Base-by-base conservation (phyloP, 1,140 invertebrate genomes). In the Pomacea maculata region DNA sequence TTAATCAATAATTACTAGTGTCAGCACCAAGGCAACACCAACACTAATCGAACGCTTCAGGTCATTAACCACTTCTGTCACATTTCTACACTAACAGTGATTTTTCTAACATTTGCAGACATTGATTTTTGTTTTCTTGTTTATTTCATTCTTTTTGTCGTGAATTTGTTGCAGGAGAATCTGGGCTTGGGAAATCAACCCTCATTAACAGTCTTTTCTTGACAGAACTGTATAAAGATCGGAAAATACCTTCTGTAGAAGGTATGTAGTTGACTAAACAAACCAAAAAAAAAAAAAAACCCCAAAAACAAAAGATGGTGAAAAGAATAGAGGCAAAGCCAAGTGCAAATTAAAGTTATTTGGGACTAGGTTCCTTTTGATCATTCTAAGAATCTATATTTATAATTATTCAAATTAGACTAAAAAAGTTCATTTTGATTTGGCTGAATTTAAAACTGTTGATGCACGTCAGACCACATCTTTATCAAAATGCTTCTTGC, bases 161-260 rank as follows among this genome's bases (percentile, higher is more conserved):
- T 57, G 34, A 63, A 65, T 78, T 70, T 64, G 17, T 25, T 78
- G 77, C 80, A 93, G 93, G 93, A 75, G 88, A 92, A 80, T 89
- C 91, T 79, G 92, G 92, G 29, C 85, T 93, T 15, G 92, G 92
- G 11, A 93, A 93, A 82, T 92, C 92, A 9, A 93, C 92, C 5
- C 83, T 93, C 15, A 89, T 93, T 55, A 92, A 92, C 86, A 92
- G 91, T 80, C 83, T 93, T 11, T 92, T 93, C 82, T 85, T 91
- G 64, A 91, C 88, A 65, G 92, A 93, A 80, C 85, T 92, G 4
- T 92, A 92, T 84, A 89, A 89, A 80, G 90, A 91, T 68, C 87
- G 89, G 77, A 73, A 85, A n/a, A 65, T 88, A 5, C 84, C 84
- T 11, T 81, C 78, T 76, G 87, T 86, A 52, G 84, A 87, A 82